These are phyloP conservation scores for Brachionus rubens DNA, from an alignment of 1,140 invertebrate species.

Conservation along the genomic window DNA sequence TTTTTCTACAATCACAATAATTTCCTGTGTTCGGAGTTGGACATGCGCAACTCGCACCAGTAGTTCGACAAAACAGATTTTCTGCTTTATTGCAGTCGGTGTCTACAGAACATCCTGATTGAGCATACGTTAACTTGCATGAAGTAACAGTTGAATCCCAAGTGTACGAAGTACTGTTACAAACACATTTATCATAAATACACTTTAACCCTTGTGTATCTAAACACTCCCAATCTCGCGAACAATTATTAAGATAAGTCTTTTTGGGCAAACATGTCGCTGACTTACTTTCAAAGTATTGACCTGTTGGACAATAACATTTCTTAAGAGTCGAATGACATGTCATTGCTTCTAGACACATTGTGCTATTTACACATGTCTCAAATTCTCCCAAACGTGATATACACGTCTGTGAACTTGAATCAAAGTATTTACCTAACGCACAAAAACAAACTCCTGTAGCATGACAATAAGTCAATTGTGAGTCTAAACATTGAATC, in stretches of 20 bases:
- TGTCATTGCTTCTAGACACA: not conserved
- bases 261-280: not conserved
- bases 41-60: not conserved
- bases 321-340: not conserved
- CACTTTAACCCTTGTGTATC: not conserved
- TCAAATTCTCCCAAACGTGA: not conserved
- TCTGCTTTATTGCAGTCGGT: not conserved
- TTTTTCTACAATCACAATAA: slow-evolving; percentile 1
- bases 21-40: not conserved
- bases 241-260: not conserved
- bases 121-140: not conserved
- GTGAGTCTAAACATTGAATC: not conserved
- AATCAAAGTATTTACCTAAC: not conserved
- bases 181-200: not conserved
- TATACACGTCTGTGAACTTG: not conserved
- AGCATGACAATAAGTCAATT: not conserved
- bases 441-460: not conserved
- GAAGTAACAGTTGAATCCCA: not conserved
- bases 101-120: not conserved
- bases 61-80: not conserved
- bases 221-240: not conserved
- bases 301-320: not conserved
- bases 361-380: not conserved
- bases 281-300: not conserved
- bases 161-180: not conserved